These are phyloP conservation scores for Lasioglossum leucozonium DNA, from an alignment of 2,888 invertebrate genomes.

Conservation along the genomic window DNA sequence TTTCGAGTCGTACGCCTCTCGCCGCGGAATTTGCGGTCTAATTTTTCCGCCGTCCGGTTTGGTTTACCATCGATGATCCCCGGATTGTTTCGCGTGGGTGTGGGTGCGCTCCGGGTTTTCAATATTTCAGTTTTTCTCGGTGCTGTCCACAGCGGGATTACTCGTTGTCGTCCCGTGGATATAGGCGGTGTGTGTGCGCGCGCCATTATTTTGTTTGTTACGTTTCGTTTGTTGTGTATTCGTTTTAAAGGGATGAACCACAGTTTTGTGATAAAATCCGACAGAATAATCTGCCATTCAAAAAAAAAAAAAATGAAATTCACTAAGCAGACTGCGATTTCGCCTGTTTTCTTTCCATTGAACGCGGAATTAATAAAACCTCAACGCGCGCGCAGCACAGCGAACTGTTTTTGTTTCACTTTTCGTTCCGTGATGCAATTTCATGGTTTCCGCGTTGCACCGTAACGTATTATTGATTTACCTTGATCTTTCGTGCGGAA, in stretches of 20 bases:
- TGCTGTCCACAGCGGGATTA: neutral
- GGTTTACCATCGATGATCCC: neutral
- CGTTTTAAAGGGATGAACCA: neutral
- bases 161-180: neutral
- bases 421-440: neutral
- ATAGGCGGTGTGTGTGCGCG: neutral
- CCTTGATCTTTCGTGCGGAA: conserved; percentile 19
- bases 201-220: too few relatives aligned
- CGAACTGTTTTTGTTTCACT: neutral
- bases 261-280: neutral
- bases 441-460: conserved; percentile 1
- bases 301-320: too few relatives aligned
- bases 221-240: neutral
- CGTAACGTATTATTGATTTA: conserved; percentile 4
- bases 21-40: neutral
- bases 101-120: neutral
- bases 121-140: neutral
- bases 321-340: too few relatives aligned
- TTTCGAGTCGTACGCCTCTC: too few relatives aligned
- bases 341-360: neutral
- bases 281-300: neutral
- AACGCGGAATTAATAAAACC: neutral
- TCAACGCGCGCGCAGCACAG: neutral
- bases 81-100: neutral
- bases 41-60: neutral